Evolutionary conservation across 2,797 vertebrate genomes (phyloP).

Genomic region (Clarias platycephalus): DNA sequence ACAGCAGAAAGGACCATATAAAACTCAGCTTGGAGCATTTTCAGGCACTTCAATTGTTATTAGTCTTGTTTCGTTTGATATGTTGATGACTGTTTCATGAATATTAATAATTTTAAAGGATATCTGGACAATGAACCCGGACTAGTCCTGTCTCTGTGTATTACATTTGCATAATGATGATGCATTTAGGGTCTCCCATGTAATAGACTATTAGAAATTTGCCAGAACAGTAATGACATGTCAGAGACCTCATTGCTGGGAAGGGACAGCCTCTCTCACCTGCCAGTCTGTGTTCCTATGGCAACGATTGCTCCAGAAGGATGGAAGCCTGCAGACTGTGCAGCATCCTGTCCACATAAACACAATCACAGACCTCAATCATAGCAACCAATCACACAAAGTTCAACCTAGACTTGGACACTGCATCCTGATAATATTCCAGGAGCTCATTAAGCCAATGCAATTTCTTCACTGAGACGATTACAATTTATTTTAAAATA

Average conservation of each 20-base stretch:
- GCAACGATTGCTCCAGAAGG: constrained; percentile 91
- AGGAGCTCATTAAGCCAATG: neutral
- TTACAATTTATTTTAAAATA: constrained; percentile 2
- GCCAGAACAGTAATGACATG: constrained; percentile 44
- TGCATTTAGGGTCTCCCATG: constrained; percentile 36
- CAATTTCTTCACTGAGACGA: neutral
- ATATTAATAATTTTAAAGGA: constrained; percentile 37
- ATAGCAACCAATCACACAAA: constrained; percentile 12
- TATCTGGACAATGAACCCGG: constrained; percentile 28
- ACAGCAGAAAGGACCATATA: neutral
- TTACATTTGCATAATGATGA: constrained; percentile 51
- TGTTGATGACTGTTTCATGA: constrained; percentile 33
- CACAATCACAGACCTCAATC: constrained; percentile 36
- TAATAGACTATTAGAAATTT: constrained; percentile 40
- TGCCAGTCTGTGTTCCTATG: constrained; percentile 92
- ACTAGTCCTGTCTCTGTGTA: constrained; percentile 17
- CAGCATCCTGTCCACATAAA: constrained; percentile 81
- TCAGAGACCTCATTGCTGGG: constrained; percentile 43
- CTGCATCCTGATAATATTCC: constrained; percentile 1
- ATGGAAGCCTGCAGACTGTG: constrained; percentile 94
- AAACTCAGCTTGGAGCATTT: neutral
- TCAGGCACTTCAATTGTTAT: constrained; percentile 20
- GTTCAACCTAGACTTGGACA: constrained; percentile 15
- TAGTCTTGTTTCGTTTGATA: constrained; percentile 1
- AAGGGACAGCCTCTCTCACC: constrained; percentile 73